Base-by-base conservation (phyloP, 2,113 vertebrate genomes). In the Leptobrachium leishanense region DNA sequence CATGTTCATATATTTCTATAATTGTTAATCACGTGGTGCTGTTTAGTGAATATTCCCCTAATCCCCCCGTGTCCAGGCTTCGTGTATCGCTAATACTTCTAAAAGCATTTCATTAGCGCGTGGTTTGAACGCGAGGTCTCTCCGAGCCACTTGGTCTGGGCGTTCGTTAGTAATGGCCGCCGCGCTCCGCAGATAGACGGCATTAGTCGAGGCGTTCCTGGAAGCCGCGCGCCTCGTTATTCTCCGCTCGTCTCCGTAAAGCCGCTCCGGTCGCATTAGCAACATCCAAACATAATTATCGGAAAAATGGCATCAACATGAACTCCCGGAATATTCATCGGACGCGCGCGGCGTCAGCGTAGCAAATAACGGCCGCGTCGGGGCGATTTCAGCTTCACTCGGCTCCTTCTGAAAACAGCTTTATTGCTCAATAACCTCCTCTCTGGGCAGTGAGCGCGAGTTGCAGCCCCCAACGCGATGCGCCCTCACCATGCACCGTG, bases 71-170 rank as follows among this genome's bases (percentile, higher is more conserved):
- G n/a, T n/a, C n/a, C n/a, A n/a, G n/a, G n/a, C n/a, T n/a, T n/a
- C n/a, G n/a, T n/a, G n/a, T 46, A 46, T 46, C 44, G 8, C 44
- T 46, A n/a, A 59, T 63, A 9, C 54, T n/a, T 40, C 12, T 13
- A 65, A 63, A 63, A 65, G 31, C 57, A 42, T 46, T 72, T 66
- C 31, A 65, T 78, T 62, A 77, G 66, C n/a, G 40, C 54, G n/a
- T 41, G 11, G 76, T 50, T 42, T 72, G 20, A 68, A 71, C 59
- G 69, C 66, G 54, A 65, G 31, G 39, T 40, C 43, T 66, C 5
- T 50, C 15, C 57, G 63, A 41, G 39, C 31, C 44, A 46, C 8
- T 5, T 43, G 7, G 6, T 4, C 59, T 15, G n/a, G n/a, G 2
- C 41, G n/a, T 75, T n/a, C 62, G 40, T 3, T 65, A 66, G n/a